A percentile compares a stretch with the other conserved stretches of the same genome.
Evolutionary conservation across 2,113 vertebrate genomes (phyloP).

Genomic region (Cariama cristata): DNA sequence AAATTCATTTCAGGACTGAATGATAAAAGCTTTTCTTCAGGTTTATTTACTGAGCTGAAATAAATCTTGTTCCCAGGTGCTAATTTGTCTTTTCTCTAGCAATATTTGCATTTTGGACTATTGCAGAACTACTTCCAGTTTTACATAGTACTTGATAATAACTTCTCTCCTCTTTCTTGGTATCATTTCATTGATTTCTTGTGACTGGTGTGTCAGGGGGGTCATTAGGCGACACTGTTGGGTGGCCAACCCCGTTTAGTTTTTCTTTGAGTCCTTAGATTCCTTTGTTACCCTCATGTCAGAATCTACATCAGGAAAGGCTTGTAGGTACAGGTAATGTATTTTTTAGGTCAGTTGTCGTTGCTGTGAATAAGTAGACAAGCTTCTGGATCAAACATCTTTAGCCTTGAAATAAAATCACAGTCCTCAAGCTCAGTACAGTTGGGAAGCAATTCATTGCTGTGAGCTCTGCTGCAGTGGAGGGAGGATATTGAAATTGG

Average conservation of each 20-base stretch:
- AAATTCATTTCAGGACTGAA: not conserved
- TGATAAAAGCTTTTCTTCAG: not conserved
- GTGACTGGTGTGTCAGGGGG: not conserved
- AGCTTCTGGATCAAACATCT: not conserved
- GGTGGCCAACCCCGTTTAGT: not conserved
- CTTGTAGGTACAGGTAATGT: not conserved
- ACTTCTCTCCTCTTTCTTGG: not conserved
- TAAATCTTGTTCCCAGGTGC: not conserved
- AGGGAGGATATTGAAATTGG: not conserved
- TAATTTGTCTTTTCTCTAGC: not conserved
- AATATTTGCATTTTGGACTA: not conserved
- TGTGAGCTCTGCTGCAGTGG: not conserved
- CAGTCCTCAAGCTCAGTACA: not conserved
- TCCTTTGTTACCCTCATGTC: fast-evolving
- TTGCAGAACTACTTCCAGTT: not conserved
- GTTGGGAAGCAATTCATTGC: not conserved
- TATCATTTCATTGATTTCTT: not conserved
- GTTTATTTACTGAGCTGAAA: not conserved
- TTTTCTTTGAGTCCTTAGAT: not conserved
- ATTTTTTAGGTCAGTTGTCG: not conserved
- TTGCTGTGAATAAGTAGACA: not conserved
- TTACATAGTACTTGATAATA: not conserved
- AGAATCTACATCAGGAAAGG: not conserved
- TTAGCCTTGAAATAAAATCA: not conserved
- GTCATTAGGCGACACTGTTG: not conserved